Evolutionary conservation across 2,888 invertebrate species (phyloP).

Genomic region (Polyploca ridens): DNA sequence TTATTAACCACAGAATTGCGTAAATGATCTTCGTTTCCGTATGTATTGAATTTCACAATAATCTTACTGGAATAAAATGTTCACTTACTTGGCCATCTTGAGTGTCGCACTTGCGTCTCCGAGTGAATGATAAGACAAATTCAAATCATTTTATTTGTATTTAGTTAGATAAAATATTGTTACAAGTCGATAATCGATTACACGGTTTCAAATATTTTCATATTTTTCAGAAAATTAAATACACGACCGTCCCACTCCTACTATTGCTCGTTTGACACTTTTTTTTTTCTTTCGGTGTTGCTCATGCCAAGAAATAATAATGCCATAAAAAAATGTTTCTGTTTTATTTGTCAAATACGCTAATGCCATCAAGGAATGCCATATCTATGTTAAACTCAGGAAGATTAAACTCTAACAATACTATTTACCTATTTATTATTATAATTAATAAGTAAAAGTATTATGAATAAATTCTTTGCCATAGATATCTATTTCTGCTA

Average conservation of each 20-base stretch:
- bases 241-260: constrained; percentile 28
- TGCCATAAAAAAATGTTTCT: not conserved
- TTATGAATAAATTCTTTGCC: too few species aligned
- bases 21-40: constrained; percentile 26
- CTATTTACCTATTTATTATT: too few species aligned
- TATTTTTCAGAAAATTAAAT: constrained; percentile 31
- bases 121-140: constrained; percentile 28
- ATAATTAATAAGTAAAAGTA: too few species aligned
- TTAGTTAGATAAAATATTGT: constrained; percentile 14
- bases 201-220: constrained; percentile 42
- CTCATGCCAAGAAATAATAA: not conserved
- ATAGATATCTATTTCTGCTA: not conserved
- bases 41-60: constrained; percentile 43
- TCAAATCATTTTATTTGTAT: constrained; percentile 49
- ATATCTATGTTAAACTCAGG: too few species aligned
- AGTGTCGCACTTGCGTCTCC: constrained; percentile 30
- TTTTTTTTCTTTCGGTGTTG: constrained; percentile 10
- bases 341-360: too few species aligned
- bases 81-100: constrained; percentile 79
- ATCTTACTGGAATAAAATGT: constrained; percentile 41
- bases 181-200: constrained; percentile 26
- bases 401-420: too few species aligned
- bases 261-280: constrained; percentile 16
- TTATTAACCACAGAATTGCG: constrained; percentile 42
- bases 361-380: too few species aligned